phyloP scores from a whole-genome alignment of 2,888 invertebrate species.

The Tetranychus truncatus region DNA sequence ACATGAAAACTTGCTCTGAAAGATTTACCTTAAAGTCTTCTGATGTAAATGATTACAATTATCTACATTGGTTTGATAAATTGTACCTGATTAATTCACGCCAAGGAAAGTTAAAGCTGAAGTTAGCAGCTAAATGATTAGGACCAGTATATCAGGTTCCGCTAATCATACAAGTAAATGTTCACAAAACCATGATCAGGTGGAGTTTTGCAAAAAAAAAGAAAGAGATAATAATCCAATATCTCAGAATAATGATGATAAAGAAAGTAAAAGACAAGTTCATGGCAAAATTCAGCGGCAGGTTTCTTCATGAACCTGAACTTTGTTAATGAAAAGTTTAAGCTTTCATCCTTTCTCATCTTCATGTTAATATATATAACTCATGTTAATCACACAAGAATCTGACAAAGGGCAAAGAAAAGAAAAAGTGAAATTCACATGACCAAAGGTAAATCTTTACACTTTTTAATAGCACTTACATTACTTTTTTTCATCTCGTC shows the following conservation, averaged over 20 bases:
- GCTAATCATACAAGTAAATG: neutral
- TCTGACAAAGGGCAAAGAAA: neutral
- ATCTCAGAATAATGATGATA: neutral
- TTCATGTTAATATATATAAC: neutral
- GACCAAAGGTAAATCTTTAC: constrained; percentile 2
- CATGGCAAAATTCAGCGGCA: neutral
- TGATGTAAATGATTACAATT: too few species aligned
- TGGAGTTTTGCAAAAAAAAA: neutral
- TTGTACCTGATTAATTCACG: too few species aligned
- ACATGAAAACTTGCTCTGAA: too few species aligned
- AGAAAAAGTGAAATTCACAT: constrained; percentile 3
- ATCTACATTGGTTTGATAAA: too few species aligned
- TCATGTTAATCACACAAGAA: neutral
- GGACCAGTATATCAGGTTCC: neutral
- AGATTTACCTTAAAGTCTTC: too few species aligned
- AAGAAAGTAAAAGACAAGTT: neutral
- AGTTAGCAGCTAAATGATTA: neutral
- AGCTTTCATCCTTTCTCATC: neutral
- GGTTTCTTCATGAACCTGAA: neutral
- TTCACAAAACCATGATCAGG: neutral
- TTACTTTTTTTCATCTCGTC: neutral
- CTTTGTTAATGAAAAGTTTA: neutral
- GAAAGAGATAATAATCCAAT: neutral
- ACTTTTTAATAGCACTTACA: neutral
- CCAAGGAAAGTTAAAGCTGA: neutral